Evolutionary conservation across 2,888 invertebrate species (phyloP), one percentile per base, ranked within the genome.

Genomic region (Macrophya annulata): DNA sequence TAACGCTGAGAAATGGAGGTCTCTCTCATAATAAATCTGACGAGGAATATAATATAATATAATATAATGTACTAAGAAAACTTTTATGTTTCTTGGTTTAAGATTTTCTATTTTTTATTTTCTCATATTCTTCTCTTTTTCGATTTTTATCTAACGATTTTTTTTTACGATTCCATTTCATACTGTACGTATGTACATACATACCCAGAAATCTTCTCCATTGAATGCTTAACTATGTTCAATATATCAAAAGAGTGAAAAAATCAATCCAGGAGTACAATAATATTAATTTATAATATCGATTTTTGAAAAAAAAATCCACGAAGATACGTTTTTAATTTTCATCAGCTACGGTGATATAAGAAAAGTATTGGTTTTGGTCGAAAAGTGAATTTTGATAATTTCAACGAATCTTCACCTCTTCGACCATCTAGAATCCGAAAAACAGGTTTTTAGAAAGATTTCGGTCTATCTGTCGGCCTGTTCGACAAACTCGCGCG

Each of bases 1-100:
- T 68, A 68, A 68, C 68, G 68, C 31, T 74, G 72, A 43, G 45
- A n/a, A 55, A 55, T 55, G n/a, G 55, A 55, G 55, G 55, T 55
- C 55, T 55, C 55, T 55, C n/a, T 6, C 55, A n/a, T n/a, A n/a
- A 43, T n/a, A n/a, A 43, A 43, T 21, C 72, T 40, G 10, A 40
- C 40, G 72, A 40, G 40, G 40, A 68, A 65, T 15, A 68, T 68
- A 31, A 68, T 68, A 68, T 65, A 65, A 25, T 65, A 65, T 65
- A 65, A 65, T 15, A 37, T 68, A 62, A 62, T 2, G 21, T 25
- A 62, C 68, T 31, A 1, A 9, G 5, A 31, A 68, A 68, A 68
- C 68, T 31, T 37, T 68, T 12, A 31, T 31, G 10, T 1, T 6
- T 37, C 1, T 31, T 68, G 8, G 0, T 17, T 37, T 68, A 31